These are phyloP conservation scores for Anableps anableps DNA, from an alignment of 2,797 vertebrate species.

Conservation along the genomic window DNA sequence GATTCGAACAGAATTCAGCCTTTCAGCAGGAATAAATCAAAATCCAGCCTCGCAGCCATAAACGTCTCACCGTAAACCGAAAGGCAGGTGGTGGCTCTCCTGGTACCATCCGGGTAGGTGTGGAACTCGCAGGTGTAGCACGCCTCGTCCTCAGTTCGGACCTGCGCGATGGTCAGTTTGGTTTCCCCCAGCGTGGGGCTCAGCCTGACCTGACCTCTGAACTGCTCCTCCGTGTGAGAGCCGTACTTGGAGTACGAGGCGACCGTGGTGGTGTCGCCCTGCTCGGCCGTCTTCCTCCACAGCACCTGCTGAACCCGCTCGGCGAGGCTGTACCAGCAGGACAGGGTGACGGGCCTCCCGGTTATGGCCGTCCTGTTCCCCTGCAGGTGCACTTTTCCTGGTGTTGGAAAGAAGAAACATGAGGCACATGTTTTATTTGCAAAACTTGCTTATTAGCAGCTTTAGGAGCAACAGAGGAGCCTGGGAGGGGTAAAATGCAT, in stretches of 20 bases:
- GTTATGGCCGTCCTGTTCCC: conserved; percentile 75
- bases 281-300: conserved; percentile 80
- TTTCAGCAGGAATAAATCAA: neutral
- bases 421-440: neutral
- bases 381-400: conserved; percentile 70
- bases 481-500: conserved; percentile 6
- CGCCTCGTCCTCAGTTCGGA: conserved; percentile 78
- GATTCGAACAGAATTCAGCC: neutral
- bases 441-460: neutral
- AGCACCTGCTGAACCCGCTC: conserved; percentile 76
- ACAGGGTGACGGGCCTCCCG: conserved; percentile 63
- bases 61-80: conserved; percentile 68
- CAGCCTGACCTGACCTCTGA: conserved; percentile 57
- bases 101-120: conserved; percentile 75
- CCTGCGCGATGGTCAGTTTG: conserved; percentile 63
- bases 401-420: too few species aligned
- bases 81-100: conserved; percentile 70
- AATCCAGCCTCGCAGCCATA: neutral
- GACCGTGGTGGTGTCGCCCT: conserved; percentile 72
- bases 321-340: conserved; percentile 72
- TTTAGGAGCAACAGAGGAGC: neutral
- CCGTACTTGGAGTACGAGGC: conserved; percentile 54
- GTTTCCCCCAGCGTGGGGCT: conserved; percentile 68
- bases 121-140: conserved; percentile 85
- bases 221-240: conserved; percentile 40